Percentiles rank a stretch among this genome's conserved stretches.
Evolutionary conservation across 2,888 invertebrate species (phyloP).

Genomic region (Oligia fasciuncula): DNA sequence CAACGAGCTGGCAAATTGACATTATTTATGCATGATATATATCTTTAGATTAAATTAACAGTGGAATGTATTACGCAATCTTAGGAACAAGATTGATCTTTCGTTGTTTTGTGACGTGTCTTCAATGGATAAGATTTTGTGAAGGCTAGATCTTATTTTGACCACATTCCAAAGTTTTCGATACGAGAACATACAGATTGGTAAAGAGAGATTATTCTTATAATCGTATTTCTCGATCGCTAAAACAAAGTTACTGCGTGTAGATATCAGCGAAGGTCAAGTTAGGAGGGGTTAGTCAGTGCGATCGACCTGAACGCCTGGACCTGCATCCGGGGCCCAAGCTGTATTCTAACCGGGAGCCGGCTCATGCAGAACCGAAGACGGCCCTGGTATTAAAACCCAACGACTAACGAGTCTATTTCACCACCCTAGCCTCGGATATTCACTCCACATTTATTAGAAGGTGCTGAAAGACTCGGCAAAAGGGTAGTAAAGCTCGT

Average conservation of each 20-base stretch:
- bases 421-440: not conserved
- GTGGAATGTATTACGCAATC: slow-evolving; percentile 2
- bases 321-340: not conserved
- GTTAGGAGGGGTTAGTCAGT: not conserved
- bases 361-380: not conserved
- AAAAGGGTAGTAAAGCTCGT: not conserved
- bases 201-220: not conserved
- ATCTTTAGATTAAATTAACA: slow-evolving; percentile 28
- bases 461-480: not conserved
- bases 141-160: slow-evolving; percentile 3
- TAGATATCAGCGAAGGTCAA: not conserved
- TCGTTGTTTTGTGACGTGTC: no score
- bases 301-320: not conserved
- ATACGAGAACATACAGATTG: not conserved
- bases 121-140: slow-evolving; percentile 6
- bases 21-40: slow-evolving; percentile 42
- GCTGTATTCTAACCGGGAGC: not conserved
- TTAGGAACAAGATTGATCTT: not conserved
- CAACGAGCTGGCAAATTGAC: slow-evolving; percentile 33
- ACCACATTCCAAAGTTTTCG: not conserved
- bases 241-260: not conserved
- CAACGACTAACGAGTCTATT: not conserved
- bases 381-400: not conserved
- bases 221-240: not conserved
- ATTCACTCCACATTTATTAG: not conserved